Conservation (phyloP, 1,140 invertebrate species). For the Arctopsyche grandis region DNA sequence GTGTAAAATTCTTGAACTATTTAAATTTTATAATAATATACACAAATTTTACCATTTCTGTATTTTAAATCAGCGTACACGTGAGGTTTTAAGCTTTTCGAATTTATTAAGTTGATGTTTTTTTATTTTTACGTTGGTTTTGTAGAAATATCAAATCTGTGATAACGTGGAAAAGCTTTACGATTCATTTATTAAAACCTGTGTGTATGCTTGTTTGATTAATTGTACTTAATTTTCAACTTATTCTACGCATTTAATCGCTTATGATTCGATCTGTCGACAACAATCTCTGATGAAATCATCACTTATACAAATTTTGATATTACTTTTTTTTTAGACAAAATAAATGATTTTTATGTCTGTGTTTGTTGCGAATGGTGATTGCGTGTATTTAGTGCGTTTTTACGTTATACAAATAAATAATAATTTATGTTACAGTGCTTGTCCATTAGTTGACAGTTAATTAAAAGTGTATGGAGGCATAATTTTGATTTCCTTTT, state of each 20-base stretch:
- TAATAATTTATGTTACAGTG: background rate
- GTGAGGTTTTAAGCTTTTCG: slow-evolving; percentile 37
- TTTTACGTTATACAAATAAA: too few relatives aligned
- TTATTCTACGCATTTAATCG: slow-evolving; percentile 1
- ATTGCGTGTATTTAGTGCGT: background rate
- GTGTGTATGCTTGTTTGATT: background rate
- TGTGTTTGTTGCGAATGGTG: background rate
- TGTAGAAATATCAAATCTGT: slow-evolving; percentile 51
- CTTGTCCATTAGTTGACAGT: background rate
- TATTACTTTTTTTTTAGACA: background rate
- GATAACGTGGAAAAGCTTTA: slow-evolving; percentile 44
- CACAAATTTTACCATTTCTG: slow-evolving; percentile 4
- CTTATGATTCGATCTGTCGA: background rate
- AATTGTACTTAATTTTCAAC: background rate
- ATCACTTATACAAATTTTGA: background rate
- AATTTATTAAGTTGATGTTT: slow-evolving; percentile 48
- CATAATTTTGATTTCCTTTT: background rate
- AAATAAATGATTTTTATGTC: background rate
- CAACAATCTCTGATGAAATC: background rate
- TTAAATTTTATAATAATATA: slow-evolving; percentile 22
- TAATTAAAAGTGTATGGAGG: background rate
- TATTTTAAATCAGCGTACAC: background rate
- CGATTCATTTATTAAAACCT: background rate
- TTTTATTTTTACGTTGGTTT: slow-evolving; percentile 35
- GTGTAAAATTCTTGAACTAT: slow-evolving; percentile 29